These are phyloP conservation scores for Brenthis hecate DNA, from an alignment of 2,888 invertebrate genomes.

Conservation along the genomic window DNA sequence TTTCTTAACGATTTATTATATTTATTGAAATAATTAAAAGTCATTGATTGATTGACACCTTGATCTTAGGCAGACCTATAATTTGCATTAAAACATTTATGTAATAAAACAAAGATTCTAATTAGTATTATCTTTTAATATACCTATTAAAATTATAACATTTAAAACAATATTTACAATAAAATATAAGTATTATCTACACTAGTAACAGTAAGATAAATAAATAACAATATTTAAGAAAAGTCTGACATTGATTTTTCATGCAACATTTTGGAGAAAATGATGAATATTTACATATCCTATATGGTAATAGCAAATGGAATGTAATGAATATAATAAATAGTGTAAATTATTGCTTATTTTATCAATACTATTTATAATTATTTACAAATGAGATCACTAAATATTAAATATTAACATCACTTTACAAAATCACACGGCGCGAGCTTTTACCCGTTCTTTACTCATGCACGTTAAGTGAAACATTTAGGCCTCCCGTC, in stretches of 20 bases:
- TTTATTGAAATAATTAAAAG: too few relatives aligned
- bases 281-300: conserved; percentile 29
- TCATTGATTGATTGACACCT: too few relatives aligned
- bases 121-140: conserved; percentile 33
- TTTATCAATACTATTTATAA: conserved; percentile 40
- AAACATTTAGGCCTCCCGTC: conserved; percentile 38
- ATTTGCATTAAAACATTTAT: not conserved
- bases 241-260: conserved; percentile 16
- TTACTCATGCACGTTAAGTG: not conserved
- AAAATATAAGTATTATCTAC: conserved; percentile 53
- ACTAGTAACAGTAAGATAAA: conserved; percentile 62
- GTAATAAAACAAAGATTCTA: conserved; percentile 33
- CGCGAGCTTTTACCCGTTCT: conserved; percentile 7
- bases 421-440: conserved; percentile 5
- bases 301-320: conserved; percentile 4
- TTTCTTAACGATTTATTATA: too few relatives aligned
- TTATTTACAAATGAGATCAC: conserved; percentile 67
- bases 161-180: conserved; percentile 73
- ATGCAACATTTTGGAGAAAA: conserved; percentile 26
- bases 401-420: conserved; percentile 40
- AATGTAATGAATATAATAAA: conserved; percentile 37
- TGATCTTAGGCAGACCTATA: too few relatives aligned
- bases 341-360: conserved; percentile 36
- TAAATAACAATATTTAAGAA: conserved; percentile 65
- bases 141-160: conserved; percentile 52